These are phyloP conservation scores for Euspilapteryx auroguttella DNA, from an alignment of 2,888 invertebrate genomes.

Conservation along the genomic window DNA sequence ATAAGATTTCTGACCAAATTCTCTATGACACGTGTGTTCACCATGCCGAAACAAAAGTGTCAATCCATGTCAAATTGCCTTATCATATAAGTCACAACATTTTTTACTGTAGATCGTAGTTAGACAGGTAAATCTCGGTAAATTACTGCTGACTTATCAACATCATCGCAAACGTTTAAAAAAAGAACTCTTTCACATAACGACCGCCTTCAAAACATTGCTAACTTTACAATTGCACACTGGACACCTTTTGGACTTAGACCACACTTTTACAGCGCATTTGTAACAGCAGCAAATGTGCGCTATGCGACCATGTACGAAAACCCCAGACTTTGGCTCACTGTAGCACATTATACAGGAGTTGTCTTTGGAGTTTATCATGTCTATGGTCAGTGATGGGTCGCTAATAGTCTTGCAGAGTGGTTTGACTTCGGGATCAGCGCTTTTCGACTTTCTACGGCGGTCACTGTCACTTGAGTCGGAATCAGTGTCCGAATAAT, in stretches of 20 bases:
- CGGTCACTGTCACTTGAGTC: constrained; percentile 15
- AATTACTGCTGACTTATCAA: no score
- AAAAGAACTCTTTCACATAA: no score
- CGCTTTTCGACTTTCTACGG: constrained; percentile 7
- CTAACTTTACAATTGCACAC: constrained; percentile 70
- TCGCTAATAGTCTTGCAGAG: constrained; percentile 42
- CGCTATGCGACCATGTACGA: constrained; percentile 66
- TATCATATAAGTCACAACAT: no score
- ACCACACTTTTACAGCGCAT: constrained; percentile 70
- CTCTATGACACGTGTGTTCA: no score
- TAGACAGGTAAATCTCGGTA: no score
- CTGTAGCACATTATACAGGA: constrained; percentile 65
- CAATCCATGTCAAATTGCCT: no score
- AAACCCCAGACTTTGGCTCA: constrained; percentile 68
- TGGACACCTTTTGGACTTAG: constrained; percentile 65
- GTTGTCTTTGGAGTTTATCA: constrained; percentile 19
- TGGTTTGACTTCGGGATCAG: constrained; percentile 17
- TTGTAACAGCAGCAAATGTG: constrained; percentile 73
- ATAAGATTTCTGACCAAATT: no score
- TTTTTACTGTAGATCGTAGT: no score
- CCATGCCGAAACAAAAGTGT: no score
- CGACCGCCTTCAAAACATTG: constrained; percentile 65
- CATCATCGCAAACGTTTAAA: no score
- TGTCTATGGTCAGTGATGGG: constrained; percentile 29
- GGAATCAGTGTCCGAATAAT: constrained; percentile 10